Conservation (phyloP, 2,888 invertebrate genomes). For the Aphidoletes aphidimyza region DNA sequence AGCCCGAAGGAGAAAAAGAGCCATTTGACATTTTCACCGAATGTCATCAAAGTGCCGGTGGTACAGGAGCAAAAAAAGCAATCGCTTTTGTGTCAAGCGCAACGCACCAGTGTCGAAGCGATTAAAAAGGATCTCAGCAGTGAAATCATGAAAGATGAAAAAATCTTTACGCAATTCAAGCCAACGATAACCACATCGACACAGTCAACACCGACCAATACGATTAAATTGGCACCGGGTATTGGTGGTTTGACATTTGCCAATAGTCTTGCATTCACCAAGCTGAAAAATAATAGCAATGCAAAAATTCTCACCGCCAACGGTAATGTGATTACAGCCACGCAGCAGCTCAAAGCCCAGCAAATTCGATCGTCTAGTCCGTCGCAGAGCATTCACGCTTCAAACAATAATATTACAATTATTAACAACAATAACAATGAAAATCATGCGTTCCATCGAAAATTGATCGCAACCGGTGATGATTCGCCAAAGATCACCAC, state of each 20-base stretch:
- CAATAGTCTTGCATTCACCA: slow-evolving; percentile 65
- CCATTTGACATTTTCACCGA: slow-evolving; percentile 78
- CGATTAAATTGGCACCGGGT: slow-evolving; percentile 65
- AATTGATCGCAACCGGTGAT: slow-evolving; percentile 56
- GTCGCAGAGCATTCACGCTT: slow-evolving; percentile 35
- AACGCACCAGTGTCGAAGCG: slow-evolving; percentile 64
- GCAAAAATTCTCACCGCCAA: slow-evolving; percentile 55
- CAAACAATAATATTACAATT: slow-evolving; percentile 20
- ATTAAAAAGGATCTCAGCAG: slow-evolving; percentile 75
- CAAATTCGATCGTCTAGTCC: slow-evolving; percentile 57
- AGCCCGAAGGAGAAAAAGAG: slow-evolving; percentile 77
- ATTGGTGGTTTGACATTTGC: slow-evolving; percentile 66
- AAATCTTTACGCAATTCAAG: slow-evolving; percentile 63
- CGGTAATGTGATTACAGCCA: slow-evolving; percentile 53
- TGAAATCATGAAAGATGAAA: slow-evolving; percentile 67
- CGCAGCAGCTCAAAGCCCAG: not conserved
- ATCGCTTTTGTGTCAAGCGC: slow-evolving; percentile 55
- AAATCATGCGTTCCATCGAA: slow-evolving; percentile 32
- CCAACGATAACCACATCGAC: slow-evolving; percentile 57
- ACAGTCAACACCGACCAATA: slow-evolving; percentile 61
- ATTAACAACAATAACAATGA: slow-evolving; percentile 55
- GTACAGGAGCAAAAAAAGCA: slow-evolving; percentile 63
- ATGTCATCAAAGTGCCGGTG: slow-evolving; percentile 74
- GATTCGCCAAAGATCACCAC: not conserved
- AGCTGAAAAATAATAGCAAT: slow-evolving; percentile 63